Base-by-base conservation (phyloP, 2,797 vertebrate species). In the Leptodactylus fallax region DNA sequence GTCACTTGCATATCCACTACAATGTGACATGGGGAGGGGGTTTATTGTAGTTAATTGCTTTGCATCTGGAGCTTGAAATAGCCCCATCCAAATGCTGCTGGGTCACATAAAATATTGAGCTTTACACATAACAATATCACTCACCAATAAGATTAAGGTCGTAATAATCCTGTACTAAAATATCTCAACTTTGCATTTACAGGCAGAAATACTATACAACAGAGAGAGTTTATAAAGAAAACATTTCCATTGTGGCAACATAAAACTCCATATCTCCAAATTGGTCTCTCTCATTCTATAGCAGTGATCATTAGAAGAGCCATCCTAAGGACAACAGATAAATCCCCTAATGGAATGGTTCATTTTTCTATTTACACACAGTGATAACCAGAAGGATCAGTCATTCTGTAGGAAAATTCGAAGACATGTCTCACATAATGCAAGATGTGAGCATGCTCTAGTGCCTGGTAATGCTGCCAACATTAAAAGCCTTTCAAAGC, bases 401-500 rank as follows among this genome's bases (percentile, higher is more conserved):
- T 71, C 16, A 19, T 47, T 19, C 21, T 72, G 27, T 23, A n/a
- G 19, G 71, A 49, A 77, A 53, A 77, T 53, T 21, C 45, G 10
- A 74, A 23, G 36, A 53, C 23, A 67, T 49, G 17, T 74, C 71
- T 9, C 0, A 47, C 45, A 16, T 77, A 77, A 77, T 77, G 19
- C n/a, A 77, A 53, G 11, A 23, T 51, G 49, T 23, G 49, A 77
- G 74, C 49, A 51, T 51, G 21, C 11, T 51, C 25, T 79, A 36
- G 25, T 58, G 53, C 16, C 53, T 79, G 55, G 53, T 79, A 76
- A 76, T 36, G 55, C 53, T 79, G 14, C 71, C 58, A 21, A 60
- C 36, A 85, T 61, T 60, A 58, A 77, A 47, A 76, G 56, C 82
- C 27, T 84, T 84, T 27, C 67, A 74, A 19, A 58, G 74, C 56